Evolutionary conservation across 2,888 invertebrate genomes (phyloP), one percentile per base, ranked within the genome.

Genomic region (Vanessa cardui): DNA sequence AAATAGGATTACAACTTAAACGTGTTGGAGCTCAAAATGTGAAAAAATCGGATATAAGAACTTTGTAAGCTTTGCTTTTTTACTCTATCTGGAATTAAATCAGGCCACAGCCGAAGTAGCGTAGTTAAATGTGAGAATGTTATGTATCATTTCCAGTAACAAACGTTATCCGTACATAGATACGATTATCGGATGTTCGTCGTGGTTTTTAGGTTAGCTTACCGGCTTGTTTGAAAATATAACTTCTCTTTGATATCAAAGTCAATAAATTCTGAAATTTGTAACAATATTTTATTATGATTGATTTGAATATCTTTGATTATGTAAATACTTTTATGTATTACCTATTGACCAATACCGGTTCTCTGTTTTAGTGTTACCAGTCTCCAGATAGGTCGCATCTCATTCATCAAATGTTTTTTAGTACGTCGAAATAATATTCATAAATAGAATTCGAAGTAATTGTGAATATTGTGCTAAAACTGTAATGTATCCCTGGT

Each of bases 1-100:
- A 68, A 68, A 69, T 69, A 59, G 66, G 69, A 69, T 69, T 69
- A 62, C 69, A 62, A 62, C 58, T 52, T 66, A 65, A 69, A 69
- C 54, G 59, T 69, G 69, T 62, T 65, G 59, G 46, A 54, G 69
- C 58, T 59, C 61, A 69, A 69, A 69, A 66, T 69, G 62, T 59
- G 39, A 62, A 39, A 62, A 66, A 69, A 65, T 52, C 52, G 58
- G 58, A 56, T 47, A 21, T 59, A 66, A 66, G 46, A 45, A 49
- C 64, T 21, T 62, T 39, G 26, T 54, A 62, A 39, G 46, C 46
- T 66, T 66, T 45, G 18, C 58, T 66, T 64, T 64, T n/a, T 58
- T 49, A 59, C 58, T 56, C 56, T 56, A 56, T 56, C 39, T 56
- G 39, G 39, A 56, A 56, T 56, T 56, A 56, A 56, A 56, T 39